Evolutionary conservation across 2,797 vertebrate genomes (phyloP).

Genomic region (Neolamprologus multifasciatus): DNA sequence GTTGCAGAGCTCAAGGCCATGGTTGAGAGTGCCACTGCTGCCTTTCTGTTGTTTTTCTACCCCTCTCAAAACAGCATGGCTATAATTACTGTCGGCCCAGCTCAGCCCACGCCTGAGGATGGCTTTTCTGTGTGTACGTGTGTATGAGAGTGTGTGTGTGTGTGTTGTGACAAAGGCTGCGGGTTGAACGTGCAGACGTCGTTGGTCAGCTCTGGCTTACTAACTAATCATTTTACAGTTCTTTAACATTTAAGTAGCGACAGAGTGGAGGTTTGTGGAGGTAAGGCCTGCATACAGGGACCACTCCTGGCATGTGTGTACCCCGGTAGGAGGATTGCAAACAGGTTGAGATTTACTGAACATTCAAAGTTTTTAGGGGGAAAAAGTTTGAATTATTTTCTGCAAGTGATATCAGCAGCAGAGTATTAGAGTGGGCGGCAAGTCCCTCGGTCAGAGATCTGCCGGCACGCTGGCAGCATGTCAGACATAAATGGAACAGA

Average conservation of each 20-base stretch:
- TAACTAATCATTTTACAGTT: conserved; percentile 53
- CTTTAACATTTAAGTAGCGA: conserved; percentile 34
- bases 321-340: neutral
- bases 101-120: conserved; percentile 63
- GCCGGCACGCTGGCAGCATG: conserved; percentile 5
- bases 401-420: neutral
- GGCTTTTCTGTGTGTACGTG: conserved; percentile 25
- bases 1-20: conserved; percentile 57
- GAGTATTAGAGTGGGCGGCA: conserved; percentile 14
- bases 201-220: conserved; percentile 37
- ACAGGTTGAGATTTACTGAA: neutral
- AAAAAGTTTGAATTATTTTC: neutral
- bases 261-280: conserved; percentile 8
- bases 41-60: conserved; percentile 66
- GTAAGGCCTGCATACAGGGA: conserved; percentile 3
- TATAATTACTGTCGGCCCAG: conserved; percentile 72
- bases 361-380: neutral
- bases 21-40: conserved; percentile 58
- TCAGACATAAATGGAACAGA: conserved; percentile 18
- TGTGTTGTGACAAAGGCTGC: conserved; percentile 52
- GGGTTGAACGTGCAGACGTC: conserved; percentile 43
- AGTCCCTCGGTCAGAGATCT: conserved; percentile 18
- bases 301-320: neutral
- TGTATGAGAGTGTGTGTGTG: conserved; percentile 11
- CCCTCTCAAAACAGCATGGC: conserved; percentile 66